These are phyloP conservation scores for Pteromalus puparum DNA, from an alignment of 1,140 invertebrate genomes.

Conservation along the genomic window DNA sequence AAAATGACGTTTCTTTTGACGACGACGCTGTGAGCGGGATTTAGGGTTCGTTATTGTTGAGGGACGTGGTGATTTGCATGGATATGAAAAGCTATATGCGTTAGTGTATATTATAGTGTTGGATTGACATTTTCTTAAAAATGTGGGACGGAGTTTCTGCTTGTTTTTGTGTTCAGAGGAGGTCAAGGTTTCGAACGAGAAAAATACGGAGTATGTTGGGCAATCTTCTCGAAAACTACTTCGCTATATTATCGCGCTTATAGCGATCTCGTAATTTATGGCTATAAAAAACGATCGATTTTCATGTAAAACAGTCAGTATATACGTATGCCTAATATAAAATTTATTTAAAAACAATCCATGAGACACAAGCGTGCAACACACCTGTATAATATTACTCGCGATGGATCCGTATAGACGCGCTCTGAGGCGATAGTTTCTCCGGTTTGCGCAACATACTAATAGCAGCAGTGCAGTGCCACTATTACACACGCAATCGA, in stretches of 20 bases:
- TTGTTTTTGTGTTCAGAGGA: background rate
- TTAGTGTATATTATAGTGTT: no score
- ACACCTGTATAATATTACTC: background rate
- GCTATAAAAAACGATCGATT: background rate
- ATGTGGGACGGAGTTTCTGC: background rate
- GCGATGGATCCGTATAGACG: conserved; percentile 59
- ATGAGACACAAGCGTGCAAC: no score
- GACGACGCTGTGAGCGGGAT: conserved; percentile 51
- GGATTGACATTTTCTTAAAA: background rate
- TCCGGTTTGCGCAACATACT: conserved; percentile 68
- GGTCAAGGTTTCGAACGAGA: background rate
- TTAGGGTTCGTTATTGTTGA: background rate
- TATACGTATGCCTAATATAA: no score
- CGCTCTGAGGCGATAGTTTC: conserved; percentile 65
- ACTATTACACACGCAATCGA: background rate
- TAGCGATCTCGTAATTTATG: background rate
- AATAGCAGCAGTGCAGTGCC: conserved; percentile 45
- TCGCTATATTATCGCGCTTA: background rate
- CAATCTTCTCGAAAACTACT: background rate
- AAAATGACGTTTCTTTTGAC: background rate
- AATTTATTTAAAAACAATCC: no score
- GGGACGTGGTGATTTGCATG: background rate
- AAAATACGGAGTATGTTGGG: background rate
- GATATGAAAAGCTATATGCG: no score
- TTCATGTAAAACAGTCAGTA: no score